Percentiles rank a stretch among this genome's conserved stretches.
Evolutionary conservation across 1,140 invertebrate species (phyloP).

Genomic region (Cydia splendana): DNA sequence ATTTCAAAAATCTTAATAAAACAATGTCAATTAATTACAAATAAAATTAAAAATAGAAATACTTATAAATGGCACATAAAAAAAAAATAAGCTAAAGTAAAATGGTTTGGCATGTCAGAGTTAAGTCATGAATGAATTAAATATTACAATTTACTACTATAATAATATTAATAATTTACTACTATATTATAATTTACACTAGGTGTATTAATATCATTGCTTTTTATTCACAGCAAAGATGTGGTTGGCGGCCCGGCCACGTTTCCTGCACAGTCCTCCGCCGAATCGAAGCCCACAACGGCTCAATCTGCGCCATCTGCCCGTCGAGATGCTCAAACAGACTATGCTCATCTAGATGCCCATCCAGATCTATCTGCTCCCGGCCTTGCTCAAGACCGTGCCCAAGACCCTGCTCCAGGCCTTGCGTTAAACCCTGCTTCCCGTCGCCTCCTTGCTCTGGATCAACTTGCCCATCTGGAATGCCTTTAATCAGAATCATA

Average conservation of each 20-base stretch:
- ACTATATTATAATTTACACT: too few species aligned
- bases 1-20: too few species aligned
- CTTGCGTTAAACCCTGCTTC: background rate
- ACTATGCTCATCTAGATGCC: conserved; percentile 40
- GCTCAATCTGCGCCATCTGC: conserved; percentile 53
- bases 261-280: conserved; percentile 67
- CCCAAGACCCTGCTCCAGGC: background rate
- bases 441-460: background rate
- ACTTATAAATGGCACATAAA: too few species aligned
- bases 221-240: conserved; percentile 58
- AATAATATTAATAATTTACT: too few species aligned
- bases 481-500: conserved; percentile 63
- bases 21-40: too few species aligned
- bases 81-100: too few species aligned
- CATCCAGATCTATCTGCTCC: background rate
- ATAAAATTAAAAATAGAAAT: too few species aligned
- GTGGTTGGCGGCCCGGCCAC: conserved; percentile 73
- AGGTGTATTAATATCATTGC: conserved; percentile 4
- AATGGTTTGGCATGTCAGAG: too few species aligned
- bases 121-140: too few species aligned
- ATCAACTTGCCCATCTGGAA: conserved; percentile 41
- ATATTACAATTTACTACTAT: too few species aligned
- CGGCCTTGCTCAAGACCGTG: background rate
- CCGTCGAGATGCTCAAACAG: conserved; percentile 34
- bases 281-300: conserved; percentile 67